Evolutionary conservation across 2,113 vertebrate genomes (phyloP), one percentile per base, ranked within the genome.

Genomic region (Thryonomys swinderianus): DNA sequence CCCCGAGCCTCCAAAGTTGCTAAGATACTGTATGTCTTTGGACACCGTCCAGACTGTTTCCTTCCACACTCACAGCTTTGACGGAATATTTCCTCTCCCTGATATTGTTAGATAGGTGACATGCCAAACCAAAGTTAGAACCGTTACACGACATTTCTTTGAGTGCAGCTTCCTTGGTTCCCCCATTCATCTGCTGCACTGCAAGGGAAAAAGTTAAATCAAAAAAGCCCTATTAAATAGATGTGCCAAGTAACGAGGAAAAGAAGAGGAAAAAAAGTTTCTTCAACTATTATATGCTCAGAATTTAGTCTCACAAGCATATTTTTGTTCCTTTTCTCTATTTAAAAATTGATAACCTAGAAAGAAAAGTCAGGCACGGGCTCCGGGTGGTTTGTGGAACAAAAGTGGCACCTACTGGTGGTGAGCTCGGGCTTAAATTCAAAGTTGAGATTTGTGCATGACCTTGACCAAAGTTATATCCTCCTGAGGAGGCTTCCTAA

Each of bases 301-400:
- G 97, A 97, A 96, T 98, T 98, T n/a, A n/a, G 97, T 98, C 95
- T 97, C 93, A 97, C 96, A 97, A 97, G 96, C 94, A 84, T 61
- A 97, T 97, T 96, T 97, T 96, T 83, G 71, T 92, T 92, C 93
- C 92, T 97, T 97, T 86, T 88, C 95, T 97, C 95, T 97, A 83
- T 97, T 98, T 98, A 98, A 98, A 98, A 98, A 98, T 98, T 98
- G 96, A 98, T 98, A 98, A 98, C 96, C 97, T 96, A 97, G 89
- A 98, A 97, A 97, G 88, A 96, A 55, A 97, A 97, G 96, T 95
- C 59, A 37, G 64, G 84, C 90, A 71, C 93, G 76, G 88, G 95
- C 96, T 66, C 85, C 92, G 94, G 95, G 42, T 0, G 74, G 69
- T 98, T 97, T 90, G 94, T 93, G 93, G 96, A 96, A 95, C 98